phyloP scores from a whole-genome alignment of 2,113 vertebrate species.

The Henicopernis longicauda region DNA sequence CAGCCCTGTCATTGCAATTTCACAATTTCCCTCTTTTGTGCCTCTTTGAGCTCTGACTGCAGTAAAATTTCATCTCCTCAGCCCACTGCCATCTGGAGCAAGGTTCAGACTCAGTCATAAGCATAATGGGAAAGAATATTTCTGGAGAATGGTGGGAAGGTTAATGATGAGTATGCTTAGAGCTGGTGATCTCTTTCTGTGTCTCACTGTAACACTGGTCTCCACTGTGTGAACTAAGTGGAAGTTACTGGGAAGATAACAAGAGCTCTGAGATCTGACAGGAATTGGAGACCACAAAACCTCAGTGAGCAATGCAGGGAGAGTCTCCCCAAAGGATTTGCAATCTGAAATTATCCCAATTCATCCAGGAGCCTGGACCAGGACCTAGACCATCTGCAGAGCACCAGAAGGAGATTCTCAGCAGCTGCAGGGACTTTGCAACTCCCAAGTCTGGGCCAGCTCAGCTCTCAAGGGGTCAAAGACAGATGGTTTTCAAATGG shows the following conservation, averaged over 20 bases:
- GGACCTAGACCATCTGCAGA: neutral
- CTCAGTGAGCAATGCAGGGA: neutral
- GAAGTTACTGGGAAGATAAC: neutral
- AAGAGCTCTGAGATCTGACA: neutral
- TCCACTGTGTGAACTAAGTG: neutral
- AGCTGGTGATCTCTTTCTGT: neutral
- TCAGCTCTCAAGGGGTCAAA: neutral
- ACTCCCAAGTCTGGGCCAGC: neutral
- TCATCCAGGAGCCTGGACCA: neutral
- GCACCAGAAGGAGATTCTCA: neutral
- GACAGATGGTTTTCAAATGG: accelerated
- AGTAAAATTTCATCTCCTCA: conserved; percentile 44
- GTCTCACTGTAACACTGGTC: neutral
- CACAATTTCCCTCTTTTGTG: conserved; percentile 50
- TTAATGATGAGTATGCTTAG: neutral
- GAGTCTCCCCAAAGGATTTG: neutral
- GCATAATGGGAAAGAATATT: conserved; percentile 16
- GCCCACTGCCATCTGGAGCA: conserved; percentile 61
- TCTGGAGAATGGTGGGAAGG: conserved; percentile 49
- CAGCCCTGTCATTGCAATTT: conserved; percentile 61
- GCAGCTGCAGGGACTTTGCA: neutral
- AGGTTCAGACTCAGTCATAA: conserved; percentile 53
- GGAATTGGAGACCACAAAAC: neutral
- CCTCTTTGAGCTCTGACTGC: conserved; percentile 40
- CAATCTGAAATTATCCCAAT: neutral